phyloP scores from a whole-genome alignment of 2,888 invertebrate genomes.

The Campoletis raptor region DNA sequence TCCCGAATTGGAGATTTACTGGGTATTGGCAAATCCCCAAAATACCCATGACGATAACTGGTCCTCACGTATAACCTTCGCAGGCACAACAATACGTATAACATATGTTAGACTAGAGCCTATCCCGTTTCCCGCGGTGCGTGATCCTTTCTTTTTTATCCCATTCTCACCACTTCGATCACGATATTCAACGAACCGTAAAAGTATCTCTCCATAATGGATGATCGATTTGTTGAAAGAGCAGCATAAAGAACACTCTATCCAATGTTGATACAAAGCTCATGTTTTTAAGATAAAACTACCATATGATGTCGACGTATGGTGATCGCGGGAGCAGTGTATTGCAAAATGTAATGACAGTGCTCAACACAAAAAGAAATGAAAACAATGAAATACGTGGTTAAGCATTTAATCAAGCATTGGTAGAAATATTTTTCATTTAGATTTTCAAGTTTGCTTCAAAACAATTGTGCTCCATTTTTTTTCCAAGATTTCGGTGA shows the following conservation, averaged over 20 bases:
- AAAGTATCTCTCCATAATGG: conserved; percentile 16
- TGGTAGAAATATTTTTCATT: not conserved
- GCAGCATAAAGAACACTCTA: not conserved
- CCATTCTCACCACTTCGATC: conserved; percentile 6
- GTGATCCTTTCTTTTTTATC: not conserved
- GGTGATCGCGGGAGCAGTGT: not conserved
- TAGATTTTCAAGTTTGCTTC: not conserved
- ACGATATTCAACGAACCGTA: not conserved
- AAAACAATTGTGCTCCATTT: not conserved
- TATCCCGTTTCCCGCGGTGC: not conserved
- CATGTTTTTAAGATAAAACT: conserved; percentile 3
- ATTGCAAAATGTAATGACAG: not conserved
- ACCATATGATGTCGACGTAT: not conserved
- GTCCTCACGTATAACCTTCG: not conserved
- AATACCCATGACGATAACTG: not conserved
- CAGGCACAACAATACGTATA: not conserved
- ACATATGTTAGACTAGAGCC: not conserved
- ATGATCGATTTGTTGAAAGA: conserved; percentile 34
- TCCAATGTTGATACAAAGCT: conserved; percentile 10
- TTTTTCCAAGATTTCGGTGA: not conserved
- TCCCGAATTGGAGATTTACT: not conserved
- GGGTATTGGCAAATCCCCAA: not conserved
- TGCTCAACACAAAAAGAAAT: not conserved
- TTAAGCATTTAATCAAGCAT: not conserved
- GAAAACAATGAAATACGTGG: not conserved